Base-by-base conservation (phyloP, 1,140 invertebrate genomes). In the Lasaia peninsularis region DNA sequence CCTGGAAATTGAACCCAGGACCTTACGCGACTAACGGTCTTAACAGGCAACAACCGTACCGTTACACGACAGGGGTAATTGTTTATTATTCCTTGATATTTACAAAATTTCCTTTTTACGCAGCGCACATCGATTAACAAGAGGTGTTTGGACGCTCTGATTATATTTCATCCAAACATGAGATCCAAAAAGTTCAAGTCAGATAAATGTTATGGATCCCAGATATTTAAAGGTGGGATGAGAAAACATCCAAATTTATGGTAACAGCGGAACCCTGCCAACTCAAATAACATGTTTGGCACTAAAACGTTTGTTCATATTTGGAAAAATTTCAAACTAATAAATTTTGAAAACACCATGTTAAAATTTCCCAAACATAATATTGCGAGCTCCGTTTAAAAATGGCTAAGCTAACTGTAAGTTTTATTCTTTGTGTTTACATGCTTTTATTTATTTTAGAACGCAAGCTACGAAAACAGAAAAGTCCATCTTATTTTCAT, bases 221-320 rank as follows among this genome's bases (percentile, higher is more conserved):
- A 20, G 18, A 44, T 18, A 20, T 44, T 44, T 44, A 44, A 44
- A 48, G 40, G 40, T 48, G 40, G 18, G 20, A 48, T 48, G 18
- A 16, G 40, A 48, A 48, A 48, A 20, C 40, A 48, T 48, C 16
- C 18, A 16, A 48, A 48, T 48, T 48, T 48, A 48, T 18, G 11
- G 40, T 48, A 62, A 52, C 14, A 52, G 21, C 50, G 10, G 14
- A 33, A 35, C 35, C 34, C 31, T 53, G 60, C 60, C 60, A 62
- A 62, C 35, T 54, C 51, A 62, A 62, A 62, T 63, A 54, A 58
- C 49, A 32, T 63, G 33, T 63, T 54, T 63, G 61, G 56, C 61
- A 63, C 18, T 32, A 44, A 63, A 53, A 35, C 28, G 28, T 31
- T 53, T 21, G 34, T 35, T 40, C 52, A 16, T 56, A 32, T 56